Conservation (phyloP, 2,113 vertebrate species). For the Pionites leucogaster region DNA sequence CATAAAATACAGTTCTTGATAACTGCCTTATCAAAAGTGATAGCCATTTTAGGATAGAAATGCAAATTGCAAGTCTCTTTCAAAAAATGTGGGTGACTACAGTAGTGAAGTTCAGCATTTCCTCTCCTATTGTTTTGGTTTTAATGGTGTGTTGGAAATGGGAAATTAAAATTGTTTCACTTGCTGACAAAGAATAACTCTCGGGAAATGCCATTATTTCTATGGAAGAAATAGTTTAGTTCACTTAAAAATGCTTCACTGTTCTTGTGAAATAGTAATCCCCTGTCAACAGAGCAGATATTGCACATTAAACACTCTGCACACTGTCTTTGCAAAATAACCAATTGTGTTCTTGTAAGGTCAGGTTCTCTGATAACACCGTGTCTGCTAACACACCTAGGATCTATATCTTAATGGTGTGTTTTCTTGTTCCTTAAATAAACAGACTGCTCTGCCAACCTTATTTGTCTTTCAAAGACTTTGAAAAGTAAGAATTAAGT, state of each 20-base stretch:
- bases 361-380: not conserved
- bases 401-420: not conserved
- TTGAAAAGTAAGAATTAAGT: not conserved
- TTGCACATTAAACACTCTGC: not conserved
- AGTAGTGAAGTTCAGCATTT: not conserved
- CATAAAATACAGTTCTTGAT: not conserved
- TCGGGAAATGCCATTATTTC: not conserved
- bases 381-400: not conserved
- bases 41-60: not conserved
- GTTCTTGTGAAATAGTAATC: not conserved
- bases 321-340: not conserved
- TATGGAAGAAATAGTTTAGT: not conserved
- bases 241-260: not conserved
- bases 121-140: not conserved
- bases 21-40: not conserved
- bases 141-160: not conserved
- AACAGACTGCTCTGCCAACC: not conserved
- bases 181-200: not conserved
- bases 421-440: not conserved
- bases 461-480: not conserved
- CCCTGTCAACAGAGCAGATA: not conserved
- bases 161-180: not conserved
- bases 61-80: not conserved
- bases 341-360: not conserved
- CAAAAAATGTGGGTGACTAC: not conserved